phyloP scores from a whole-genome alignment of 2,113 vertebrate genomes.

The Bombycilla garrulus region DNA sequence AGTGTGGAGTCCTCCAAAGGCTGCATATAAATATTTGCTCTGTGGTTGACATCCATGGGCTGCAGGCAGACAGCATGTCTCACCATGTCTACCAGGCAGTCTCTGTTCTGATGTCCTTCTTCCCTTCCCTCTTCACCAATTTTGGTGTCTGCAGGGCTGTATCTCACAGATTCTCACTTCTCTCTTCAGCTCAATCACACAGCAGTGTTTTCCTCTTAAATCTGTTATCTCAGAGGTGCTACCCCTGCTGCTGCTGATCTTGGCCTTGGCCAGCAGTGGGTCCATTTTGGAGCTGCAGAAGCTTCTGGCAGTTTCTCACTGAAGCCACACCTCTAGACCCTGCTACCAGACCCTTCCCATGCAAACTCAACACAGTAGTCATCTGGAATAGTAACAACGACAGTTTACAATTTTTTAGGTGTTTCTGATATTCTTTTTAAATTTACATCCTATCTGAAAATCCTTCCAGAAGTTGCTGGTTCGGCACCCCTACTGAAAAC shows the following conservation, averaged over 20 bases:
- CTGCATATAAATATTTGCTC: neutral
- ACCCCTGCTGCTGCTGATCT: neutral
- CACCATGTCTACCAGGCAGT: neutral
- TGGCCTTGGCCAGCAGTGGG: no score
- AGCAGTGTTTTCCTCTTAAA: neutral
- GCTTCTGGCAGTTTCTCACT: neutral
- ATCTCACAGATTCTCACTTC: neutral
- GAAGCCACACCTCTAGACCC: neutral
- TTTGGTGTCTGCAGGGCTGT: neutral
- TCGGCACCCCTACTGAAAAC: neutral
- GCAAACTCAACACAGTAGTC: neutral
- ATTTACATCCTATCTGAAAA: neutral
- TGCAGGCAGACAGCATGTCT: neutral
- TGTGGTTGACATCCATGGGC: rapidly evolving
- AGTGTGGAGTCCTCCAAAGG: rapidly evolving
- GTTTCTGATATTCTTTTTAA: neutral
- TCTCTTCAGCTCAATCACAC: neutral
- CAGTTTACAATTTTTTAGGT: neutral
- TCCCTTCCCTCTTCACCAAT: neutral
- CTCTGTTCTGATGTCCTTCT: neutral
- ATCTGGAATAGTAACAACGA: neutral
- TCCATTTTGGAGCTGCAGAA: neutral
- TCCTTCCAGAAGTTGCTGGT: neutral
- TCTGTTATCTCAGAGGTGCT: neutral
- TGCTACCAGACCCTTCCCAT: neutral